Conservation (phyloP, 2,888 invertebrate genomes). For the Hedya salicella region DNA sequence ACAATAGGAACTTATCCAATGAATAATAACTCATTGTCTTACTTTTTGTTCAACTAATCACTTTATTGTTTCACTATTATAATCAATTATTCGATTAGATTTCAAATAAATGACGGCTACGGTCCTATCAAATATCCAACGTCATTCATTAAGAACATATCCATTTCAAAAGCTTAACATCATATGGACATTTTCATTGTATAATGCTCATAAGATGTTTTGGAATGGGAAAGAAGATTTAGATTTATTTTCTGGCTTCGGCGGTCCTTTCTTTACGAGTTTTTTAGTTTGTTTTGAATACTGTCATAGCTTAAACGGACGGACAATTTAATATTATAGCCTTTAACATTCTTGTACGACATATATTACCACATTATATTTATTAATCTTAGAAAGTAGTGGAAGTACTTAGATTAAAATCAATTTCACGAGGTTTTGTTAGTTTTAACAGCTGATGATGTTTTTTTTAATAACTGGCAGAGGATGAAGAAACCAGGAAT, state of each 20-base stretch:
- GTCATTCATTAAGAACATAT: constrained; percentile 65
- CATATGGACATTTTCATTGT: background rate
- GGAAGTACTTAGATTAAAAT: too few species aligned
- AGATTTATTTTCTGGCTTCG: constrained; percentile 55
- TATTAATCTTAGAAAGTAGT: constrained; percentile 3
- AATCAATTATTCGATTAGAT: constrained; percentile 84
- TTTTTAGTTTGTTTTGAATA: constrained; percentile 39
- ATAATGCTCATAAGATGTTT: background rate
- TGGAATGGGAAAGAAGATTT: constrained; percentile 48
- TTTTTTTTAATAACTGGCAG: too few species aligned
- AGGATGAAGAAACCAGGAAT: too few species aligned
- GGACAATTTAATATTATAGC: constrained; percentile 34
- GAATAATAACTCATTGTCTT: constrained; percentile 84
- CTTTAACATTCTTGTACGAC: constrained; percentile 34
- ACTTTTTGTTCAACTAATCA: constrained; percentile 83
- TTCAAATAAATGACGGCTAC: constrained; percentile 76
- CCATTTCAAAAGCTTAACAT: background rate
- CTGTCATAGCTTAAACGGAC: constrained; percentile 31
- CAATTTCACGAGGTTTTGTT: too few species aligned
- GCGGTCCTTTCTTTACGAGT: constrained; percentile 40
- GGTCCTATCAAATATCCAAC: constrained; percentile 69
- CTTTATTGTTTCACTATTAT: constrained; percentile 82
- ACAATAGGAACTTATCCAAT: constrained; percentile 77
- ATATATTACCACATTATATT: constrained; percentile 12
- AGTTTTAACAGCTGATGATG: too few species aligned